phyloP scores from a whole-genome alignment of 23 tunicate genomes.

The Oikopleura dioica region DNA sequence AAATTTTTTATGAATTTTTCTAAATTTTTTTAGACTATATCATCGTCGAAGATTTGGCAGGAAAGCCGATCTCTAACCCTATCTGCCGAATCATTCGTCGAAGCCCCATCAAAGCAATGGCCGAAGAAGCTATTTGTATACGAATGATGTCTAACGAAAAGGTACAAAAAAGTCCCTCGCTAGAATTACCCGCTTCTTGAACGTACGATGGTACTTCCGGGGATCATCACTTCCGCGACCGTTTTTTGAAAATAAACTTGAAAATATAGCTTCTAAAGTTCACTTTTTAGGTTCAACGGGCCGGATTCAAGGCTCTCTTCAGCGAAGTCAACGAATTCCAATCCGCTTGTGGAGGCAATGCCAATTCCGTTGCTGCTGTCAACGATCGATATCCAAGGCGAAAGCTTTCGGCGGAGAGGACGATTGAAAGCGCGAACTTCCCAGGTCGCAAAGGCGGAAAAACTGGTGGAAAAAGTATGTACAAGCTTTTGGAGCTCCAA shows the following conservation, averaged over 20 bases:
- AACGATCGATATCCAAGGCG: not conserved
- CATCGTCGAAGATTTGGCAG: not conserved
- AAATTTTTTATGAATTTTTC: too few species aligned
- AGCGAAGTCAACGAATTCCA: not conserved
- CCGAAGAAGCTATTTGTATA: not conserved
- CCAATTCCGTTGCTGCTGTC: not conserved
- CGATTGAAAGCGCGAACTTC: not conserved
- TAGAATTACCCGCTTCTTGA: not conserved
- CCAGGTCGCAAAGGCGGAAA: too few species aligned
- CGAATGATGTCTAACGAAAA: not conserved
- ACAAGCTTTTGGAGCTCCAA: too few species aligned
- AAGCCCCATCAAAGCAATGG: slow-evolving; percentile 9
- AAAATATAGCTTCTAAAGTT: not conserved
- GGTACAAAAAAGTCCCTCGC: not conserved
- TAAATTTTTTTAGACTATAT: too few species aligned
- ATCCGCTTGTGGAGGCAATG: not conserved
- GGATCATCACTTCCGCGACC: not conserved
- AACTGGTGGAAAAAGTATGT: too few species aligned
- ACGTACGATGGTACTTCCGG: not conserved
- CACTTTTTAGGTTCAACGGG: not conserved
- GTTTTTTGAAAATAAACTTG: not conserved
- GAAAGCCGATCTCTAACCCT: not conserved
- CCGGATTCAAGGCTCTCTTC: not conserved
- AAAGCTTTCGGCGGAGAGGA: not conserved
- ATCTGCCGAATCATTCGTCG: not conserved